Evolutionary conservation across 2,888 invertebrate genomes (phyloP).

Genomic region (Cerastoderma edule): DNA sequence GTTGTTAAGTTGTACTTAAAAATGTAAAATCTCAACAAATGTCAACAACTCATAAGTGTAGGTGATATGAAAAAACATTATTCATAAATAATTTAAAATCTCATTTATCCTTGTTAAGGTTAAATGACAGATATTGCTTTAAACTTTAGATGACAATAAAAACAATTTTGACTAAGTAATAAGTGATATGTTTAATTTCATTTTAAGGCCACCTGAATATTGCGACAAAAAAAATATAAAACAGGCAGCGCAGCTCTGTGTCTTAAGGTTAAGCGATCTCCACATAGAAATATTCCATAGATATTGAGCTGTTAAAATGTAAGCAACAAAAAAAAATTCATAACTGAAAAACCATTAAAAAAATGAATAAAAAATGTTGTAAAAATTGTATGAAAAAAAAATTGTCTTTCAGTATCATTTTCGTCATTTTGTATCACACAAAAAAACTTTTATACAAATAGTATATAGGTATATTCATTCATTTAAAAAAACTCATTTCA

Average conservation of each 20-base stretch:
- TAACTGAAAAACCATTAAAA: conserved; percentile 22
- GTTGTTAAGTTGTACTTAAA: too few relatives aligned
- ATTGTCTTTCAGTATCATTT: conserved; percentile 24
- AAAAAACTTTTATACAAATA: too few relatives aligned
- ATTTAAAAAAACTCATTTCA: too few relatives aligned
- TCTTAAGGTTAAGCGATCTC: conserved; percentile 3
- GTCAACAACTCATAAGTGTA: too few relatives aligned
- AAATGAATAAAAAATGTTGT: conserved; percentile 18
- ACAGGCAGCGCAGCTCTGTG: conserved; percentile 10
- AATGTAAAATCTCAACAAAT: too few relatives aligned
- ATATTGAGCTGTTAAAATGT: conserved; percentile 14
- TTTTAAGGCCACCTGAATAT: not conserved
- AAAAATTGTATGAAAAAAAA: conserved; percentile 16
- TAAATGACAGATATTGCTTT: too few relatives aligned
- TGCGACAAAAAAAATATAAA: not conserved
- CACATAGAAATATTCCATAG: conserved; percentile 22
- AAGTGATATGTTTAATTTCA: conserved; percentile 7
- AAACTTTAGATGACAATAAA: too few relatives aligned
- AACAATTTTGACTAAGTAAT: too few relatives aligned
- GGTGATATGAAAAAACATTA: too few relatives aligned
- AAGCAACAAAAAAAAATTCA: conserved; percentile 17
- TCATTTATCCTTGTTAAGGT: too few relatives aligned
- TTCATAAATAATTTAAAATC: too few relatives aligned
- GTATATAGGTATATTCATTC: too few relatives aligned
- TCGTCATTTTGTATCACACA: conserved; percentile 12